Evolutionary conservation across 1,140 invertebrate species (phyloP).

Genomic region (Ostrea edulis): DNA sequence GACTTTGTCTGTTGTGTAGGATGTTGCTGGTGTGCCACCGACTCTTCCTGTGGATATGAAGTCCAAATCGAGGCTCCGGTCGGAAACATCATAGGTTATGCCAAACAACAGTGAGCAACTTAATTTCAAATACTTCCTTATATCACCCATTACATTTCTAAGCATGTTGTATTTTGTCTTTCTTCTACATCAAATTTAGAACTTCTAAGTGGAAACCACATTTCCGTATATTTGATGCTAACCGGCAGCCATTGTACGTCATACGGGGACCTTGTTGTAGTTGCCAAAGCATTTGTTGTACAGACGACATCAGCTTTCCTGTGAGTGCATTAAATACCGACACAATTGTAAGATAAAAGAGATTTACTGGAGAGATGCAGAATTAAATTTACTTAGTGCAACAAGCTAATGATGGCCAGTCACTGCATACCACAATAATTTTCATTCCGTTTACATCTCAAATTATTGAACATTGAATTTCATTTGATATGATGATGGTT

Average conservation of each 20-base stretch:
- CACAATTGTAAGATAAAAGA: too few species aligned
- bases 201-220: constrained; percentile 50
- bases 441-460: too few species aligned
- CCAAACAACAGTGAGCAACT: constrained; percentile 67
- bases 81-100: constrained; percentile 70
- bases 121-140: neutral
- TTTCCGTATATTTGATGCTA: constrained; percentile 50
- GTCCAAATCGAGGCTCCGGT: constrained; percentile 68
- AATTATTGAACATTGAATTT: too few species aligned
- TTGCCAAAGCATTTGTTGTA: constrained; percentile 30
- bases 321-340: neutral
- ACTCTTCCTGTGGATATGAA: constrained; percentile 65
- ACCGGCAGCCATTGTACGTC: constrained; percentile 40
- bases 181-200: constrained; percentile 28
- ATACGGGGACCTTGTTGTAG: constrained; percentile 53
- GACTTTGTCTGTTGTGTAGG: constrained; percentile 75
- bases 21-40: constrained; percentile 70
- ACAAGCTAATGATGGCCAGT: too few species aligned
- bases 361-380: too few species aligned
- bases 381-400: too few species aligned
- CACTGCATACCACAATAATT: too few species aligned
- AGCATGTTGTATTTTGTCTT: too few species aligned
- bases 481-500: too few species aligned
- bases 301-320: constrained; percentile 3
- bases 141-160: too few species aligned